Base-by-base conservation (phyloP, 2,797 vertebrate species). In the Vespertilio murinus region DNA sequence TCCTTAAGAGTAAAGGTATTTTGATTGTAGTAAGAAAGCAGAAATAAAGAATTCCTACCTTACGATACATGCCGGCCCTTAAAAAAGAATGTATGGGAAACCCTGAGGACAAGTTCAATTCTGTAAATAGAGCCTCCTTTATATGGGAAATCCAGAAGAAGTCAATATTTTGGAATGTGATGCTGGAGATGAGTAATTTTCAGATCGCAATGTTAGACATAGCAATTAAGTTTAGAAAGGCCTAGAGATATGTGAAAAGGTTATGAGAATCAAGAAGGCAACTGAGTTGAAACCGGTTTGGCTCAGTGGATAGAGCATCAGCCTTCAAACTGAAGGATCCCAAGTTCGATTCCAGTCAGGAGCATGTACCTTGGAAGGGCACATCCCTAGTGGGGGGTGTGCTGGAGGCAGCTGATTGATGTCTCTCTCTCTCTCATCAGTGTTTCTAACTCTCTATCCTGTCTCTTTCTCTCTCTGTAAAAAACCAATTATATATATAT, bases 1-100 rank as follows among this genome's bases (percentile, higher is more conserved):
- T 75, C 13, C 47, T 82, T 35, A 23, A 42, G 28, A 88, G 18
- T 9, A 20, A 91, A 93, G 64, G 18, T 45, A 47, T 91, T 91
- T 78, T 95, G 78, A 93, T 70, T 28, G 14, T 74, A 22, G n/a
- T 20, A 90, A 92, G 59, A 80, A 78, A 88, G 33, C 59, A 86
- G 6, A 38, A 61, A 81, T 90, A 61, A 94, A 85, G 38, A 96
- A 40, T 47, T 75, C 11, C 69, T 74, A 73, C 30, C 20, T 65
- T 69, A 85, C 87, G 65, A 90, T 35, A 74, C 35, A 54, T 20
- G 2, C 13, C 28, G 54, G 30, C 20, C 23, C 40, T 65, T 83
- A 73, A 77, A 93, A 83, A 22, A 10, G 40, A 88, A 88, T 3
- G 17, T n/a, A 20, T 11, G 38, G 56, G 20, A 94, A 78, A 75